These are phyloP conservation scores for Alethe diademata DNA, from an alignment of 2,113 vertebrate genomes.

Conservation along the genomic window DNA sequence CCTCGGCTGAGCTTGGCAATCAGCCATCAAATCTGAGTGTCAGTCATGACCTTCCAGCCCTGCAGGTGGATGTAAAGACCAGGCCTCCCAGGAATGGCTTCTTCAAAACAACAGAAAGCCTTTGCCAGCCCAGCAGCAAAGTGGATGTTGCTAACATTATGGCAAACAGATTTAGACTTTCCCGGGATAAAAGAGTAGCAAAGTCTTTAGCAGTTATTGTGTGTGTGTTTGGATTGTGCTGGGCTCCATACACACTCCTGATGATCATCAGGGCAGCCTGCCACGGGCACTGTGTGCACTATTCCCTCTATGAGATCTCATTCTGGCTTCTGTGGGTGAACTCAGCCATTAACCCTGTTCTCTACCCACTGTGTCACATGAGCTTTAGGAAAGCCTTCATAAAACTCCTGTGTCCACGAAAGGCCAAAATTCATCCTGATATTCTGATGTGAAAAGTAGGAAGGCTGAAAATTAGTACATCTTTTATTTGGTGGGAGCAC, in stretches of 20 bases:
- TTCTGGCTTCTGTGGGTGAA: constrained; percentile 82
- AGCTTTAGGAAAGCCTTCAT: constrained; percentile 78
- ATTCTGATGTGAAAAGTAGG: constrained; percentile 56
- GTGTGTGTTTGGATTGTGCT: constrained; percentile 77
- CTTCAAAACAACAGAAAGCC: constrained; percentile 16
- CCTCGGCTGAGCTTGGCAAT: neutral
- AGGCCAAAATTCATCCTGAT: constrained; percentile 77
- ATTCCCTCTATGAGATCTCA: constrained; percentile 75
- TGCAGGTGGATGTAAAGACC: constrained; percentile 45
- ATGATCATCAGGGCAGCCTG: constrained; percentile 79
- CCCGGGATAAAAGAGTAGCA: constrained; percentile 74
- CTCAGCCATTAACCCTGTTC: constrained; percentile 76
- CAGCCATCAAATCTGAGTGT: neutral
- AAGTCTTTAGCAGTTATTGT: constrained; percentile 78
- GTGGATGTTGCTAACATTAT: constrained; percentile 26
- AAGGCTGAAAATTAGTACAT: neutral
- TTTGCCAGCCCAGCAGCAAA: neutral
- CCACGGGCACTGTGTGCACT: constrained; percentile 67
- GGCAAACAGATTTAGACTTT: constrained; percentile 68
- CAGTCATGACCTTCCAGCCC: constrained; percentile 53
- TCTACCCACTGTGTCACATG: constrained; percentile 75
- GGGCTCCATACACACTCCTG: constrained; percentile 76
- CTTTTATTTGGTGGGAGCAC: neutral
- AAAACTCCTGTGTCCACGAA: constrained; percentile 73
- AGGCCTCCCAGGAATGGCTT: neutral